Base-by-base conservation (phyloP, 2,888 invertebrate species). In the Drosophila demipolita region DNA sequence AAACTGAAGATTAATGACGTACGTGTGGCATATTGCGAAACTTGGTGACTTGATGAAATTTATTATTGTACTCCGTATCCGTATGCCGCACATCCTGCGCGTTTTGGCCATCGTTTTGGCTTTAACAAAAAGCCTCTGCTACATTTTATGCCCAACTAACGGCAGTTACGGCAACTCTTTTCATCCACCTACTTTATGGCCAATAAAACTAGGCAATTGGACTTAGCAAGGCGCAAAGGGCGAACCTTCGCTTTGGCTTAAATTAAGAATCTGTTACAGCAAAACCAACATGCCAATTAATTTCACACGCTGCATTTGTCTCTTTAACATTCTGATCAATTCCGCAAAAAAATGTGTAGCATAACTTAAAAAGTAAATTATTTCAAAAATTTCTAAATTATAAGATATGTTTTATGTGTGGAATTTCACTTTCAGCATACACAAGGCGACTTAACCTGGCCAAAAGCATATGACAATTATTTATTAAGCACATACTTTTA, bases 41-140 rank as follows among this genome's bases (percentile, higher is more conserved):
- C 86, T 85, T 87, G 86, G 87, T 86, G 86, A 85, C 85, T 86
- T 86, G 86, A 87, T 86, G 87, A 86, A 86, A 86, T 86, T 86
- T 86, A 87, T 86, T 87, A 85, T 86, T 77, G 61, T 64, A 73
- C 67, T 64, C 52, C n/a, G 33, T 38, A 29, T 54, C 29, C 29
- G 29, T 29, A 40, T 54, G 52, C 23, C 36, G 58, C 55, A 62
- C 54, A 73, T 73, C 62, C 59, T 62, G 68, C 67, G 62, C 32
- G 54, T 15, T 42, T 58, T 36, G 48, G 58, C 49, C 52, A 50
- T 26, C 61, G 23, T 23, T 23, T 23, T 23, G 23, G 78, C 74
- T 75, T 67, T 71, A 71, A 71, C 64, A 40, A 68, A 63, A 66
- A 68, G 66, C 54, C 11, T 45, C 40, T 53, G 0, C 32, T 12